These are phyloP conservation scores for Pyrgilauda ruficollis DNA, from an alignment of 2,113 vertebrate genomes.

Conservation along the genomic window DNA sequence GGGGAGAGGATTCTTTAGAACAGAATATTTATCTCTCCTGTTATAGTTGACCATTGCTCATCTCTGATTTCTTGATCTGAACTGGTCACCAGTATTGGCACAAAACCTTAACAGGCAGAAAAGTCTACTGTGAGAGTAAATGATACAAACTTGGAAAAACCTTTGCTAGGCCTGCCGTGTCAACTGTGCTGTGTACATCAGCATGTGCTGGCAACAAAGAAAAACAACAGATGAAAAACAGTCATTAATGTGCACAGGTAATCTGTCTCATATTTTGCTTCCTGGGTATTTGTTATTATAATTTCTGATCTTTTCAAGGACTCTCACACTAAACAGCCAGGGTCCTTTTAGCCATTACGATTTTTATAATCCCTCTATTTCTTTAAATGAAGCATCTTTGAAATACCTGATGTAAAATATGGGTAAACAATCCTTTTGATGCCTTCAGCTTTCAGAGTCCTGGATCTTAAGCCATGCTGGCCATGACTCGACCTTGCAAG, in stretches of 20 bases:
- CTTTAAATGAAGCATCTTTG: background rate
- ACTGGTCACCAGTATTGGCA: background rate
- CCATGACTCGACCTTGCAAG: background rate
- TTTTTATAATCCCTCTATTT: background rate
- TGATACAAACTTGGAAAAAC: background rate
- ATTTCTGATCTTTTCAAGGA: background rate
- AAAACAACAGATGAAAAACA: background rate
- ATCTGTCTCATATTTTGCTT: background rate
- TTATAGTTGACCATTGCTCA: background rate
- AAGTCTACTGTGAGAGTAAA: background rate
- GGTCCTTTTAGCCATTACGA: background rate
- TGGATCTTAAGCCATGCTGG: background rate
- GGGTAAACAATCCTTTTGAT: accelerated
- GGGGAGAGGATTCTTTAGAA: background rate
- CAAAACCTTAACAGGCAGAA: background rate
- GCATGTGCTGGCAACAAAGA: background rate
- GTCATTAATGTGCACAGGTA: background rate
- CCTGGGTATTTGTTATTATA: background rate
- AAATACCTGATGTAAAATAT: background rate
- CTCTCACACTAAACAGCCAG: background rate
- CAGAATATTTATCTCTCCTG: background rate
- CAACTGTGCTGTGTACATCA: background rate
- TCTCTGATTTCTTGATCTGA: background rate
- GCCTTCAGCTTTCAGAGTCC: background rate
- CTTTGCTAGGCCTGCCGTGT: background rate